phyloP scores from a whole-genome alignment of 2,888 invertebrate genomes.

The Arrhopalites spinosus region DNA sequence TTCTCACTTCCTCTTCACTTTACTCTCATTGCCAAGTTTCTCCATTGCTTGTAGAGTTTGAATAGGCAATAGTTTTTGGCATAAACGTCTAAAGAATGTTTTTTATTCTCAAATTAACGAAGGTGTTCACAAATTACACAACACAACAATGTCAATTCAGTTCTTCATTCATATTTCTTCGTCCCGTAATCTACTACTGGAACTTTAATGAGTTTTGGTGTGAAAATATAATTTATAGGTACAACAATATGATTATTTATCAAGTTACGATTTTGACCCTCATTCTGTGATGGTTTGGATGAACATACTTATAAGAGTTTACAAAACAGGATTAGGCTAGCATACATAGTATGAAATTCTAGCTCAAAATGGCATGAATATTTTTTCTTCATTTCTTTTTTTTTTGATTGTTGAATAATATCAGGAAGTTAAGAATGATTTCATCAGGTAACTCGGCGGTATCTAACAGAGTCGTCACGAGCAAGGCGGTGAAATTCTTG shows the following conservation, averaged over 20 bases:
- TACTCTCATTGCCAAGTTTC: too few relatives aligned
- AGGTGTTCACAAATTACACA: background rate
- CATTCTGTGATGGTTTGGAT: slow-evolving; percentile 4
- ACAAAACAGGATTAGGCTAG: background rate
- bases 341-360: slow-evolving; percentile 2
- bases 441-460: slow-evolving; percentile 25
- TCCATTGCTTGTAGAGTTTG: too few relatives aligned
- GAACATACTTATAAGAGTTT: background rate
- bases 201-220: slow-evolving; percentile 14
- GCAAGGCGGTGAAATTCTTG: slow-evolving; percentile 13
- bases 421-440: slow-evolving; percentile 16
- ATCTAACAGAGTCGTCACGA: background rate
- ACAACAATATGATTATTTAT: slow-evolving; percentile 17
- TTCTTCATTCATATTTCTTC: background rate
- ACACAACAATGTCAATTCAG: slow-evolving; percentile 27
- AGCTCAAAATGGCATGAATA: slow-evolving; percentile 16
- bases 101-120: too few relatives aligned
- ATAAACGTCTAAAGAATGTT: too few relatives aligned
- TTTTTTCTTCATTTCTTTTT: too few relatives aligned
- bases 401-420: slow-evolving; percentile 22
- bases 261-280: slow-evolving; percentile 19
- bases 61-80: too few relatives aligned
- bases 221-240: slow-evolving; percentile 32
- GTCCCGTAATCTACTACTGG: slow-evolving; percentile 4
- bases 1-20: too few relatives aligned